Conservation (phyloP, 2,888 invertebrate species). For the Hartigia nigra region DNA sequence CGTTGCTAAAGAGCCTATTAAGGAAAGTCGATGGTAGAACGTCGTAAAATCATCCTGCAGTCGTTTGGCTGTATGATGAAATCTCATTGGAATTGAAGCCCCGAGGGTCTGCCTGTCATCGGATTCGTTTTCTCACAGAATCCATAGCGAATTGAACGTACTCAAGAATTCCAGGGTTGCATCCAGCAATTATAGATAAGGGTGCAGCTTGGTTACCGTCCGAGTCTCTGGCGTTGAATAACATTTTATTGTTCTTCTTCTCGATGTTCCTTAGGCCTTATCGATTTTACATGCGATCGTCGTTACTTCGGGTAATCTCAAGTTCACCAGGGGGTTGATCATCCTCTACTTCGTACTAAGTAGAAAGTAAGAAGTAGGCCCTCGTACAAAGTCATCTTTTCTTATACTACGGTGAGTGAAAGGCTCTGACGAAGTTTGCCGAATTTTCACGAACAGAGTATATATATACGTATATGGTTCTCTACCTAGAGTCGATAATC, state of each 20-base stretch:
- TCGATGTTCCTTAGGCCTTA: not conserved
- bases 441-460: not conserved
- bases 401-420: not conserved
- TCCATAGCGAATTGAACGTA: not conserved
- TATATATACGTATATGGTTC: not conserved
- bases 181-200: not conserved
- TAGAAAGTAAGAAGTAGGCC: no score
- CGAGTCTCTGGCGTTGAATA: not conserved
- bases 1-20: constrained; percentile 62
- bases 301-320: not conserved
- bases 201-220: not conserved
- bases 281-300: not conserved
- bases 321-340: not conserved
- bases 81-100: constrained; percentile 31
- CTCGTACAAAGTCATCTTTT: no score
- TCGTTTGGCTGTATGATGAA: not conserved
- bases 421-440: not conserved
- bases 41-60: constrained; percentile 50
- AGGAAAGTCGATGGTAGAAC: constrained; percentile 53
- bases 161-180: not conserved
- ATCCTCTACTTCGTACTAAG: not conserved
- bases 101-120: constrained; percentile 57
- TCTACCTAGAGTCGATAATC: not conserved
- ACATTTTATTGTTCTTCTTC: no score
- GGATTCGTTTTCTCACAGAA: constrained; percentile 40